phyloP scores from a whole-genome alignment of 2,113 vertebrate genomes.

The Pogonocichla stellata region DNA sequence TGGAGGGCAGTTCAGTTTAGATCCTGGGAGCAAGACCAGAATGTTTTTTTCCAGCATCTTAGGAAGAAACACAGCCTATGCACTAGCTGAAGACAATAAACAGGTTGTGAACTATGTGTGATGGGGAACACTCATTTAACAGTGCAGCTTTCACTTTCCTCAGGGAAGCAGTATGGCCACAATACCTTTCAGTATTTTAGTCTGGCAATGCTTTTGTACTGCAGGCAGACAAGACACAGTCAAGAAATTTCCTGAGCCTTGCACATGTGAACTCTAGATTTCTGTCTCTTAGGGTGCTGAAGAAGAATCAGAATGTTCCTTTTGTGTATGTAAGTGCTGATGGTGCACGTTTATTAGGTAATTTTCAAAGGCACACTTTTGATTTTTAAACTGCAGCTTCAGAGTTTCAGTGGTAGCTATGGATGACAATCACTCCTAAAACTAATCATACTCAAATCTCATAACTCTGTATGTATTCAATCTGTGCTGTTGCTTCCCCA shows the following conservation, averaged over 20 bases:
- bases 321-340: neutral
- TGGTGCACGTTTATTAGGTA: neutral
- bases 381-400: neutral
- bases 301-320: neutral
- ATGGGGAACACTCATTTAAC: neutral
- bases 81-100: neutral
- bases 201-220: neutral
- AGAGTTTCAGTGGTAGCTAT: neutral
- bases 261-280: neutral
- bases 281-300: neutral
- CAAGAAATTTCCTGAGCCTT: neutral
- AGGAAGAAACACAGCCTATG: neutral
- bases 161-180: neutral
- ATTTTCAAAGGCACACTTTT: neutral
- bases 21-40: neutral
- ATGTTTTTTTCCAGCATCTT: neutral
- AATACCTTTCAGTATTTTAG: neutral
- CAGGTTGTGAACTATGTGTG: neutral
- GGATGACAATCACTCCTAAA: neutral
- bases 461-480: neutral
- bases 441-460: neutral
- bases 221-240: neutral
- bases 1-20: neutral
- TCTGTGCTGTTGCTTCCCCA: neutral
- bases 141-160: neutral